These are phyloP conservation scores for Montipora sp. DNA, from an alignment of 64 coral and sea anemone species.

Conservation along the genomic window DNA sequence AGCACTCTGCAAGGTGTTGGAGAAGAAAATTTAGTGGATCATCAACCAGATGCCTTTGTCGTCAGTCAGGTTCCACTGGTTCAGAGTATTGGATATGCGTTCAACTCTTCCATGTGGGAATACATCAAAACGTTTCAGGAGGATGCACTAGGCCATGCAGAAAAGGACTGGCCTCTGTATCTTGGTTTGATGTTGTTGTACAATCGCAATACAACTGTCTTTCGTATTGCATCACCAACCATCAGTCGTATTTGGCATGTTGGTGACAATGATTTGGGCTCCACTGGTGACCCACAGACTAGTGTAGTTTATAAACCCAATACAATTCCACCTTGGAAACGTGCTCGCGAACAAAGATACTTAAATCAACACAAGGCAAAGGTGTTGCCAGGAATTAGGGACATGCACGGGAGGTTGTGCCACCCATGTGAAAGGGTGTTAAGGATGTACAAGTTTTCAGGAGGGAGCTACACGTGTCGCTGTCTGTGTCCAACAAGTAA, in stretches of 20 bases:
- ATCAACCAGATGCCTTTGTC: constrained; percentile 86
- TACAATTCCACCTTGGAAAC: constrained; percentile 82
- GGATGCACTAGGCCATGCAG: constrained; percentile 74
- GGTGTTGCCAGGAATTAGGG: constrained; percentile 78
- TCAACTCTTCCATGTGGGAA: constrained; percentile 83
- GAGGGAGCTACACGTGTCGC: constrained; percentile 66
- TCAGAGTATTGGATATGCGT: constrained; percentile 89
- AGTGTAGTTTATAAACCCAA: constrained; percentile 16
- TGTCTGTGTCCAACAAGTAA: constrained; percentile 89
- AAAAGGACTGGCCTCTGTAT: constrained; percentile 81
- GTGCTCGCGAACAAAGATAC: constrained; percentile 70
- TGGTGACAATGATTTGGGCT: constrained; percentile 60
- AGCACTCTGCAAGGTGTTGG: constrained; percentile 85
- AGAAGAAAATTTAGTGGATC: constrained; percentile 71
- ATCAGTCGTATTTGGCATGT: constrained; percentile 96
- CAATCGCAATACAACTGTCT: constrained; percentile 85
- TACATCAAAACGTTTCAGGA: constrained; percentile 86
- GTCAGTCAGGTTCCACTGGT: constrained; percentile 83
- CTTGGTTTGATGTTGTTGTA: constrained; percentile 85
- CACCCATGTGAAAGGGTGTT: constrained; percentile 89
- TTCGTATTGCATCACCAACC: constrained; percentile 79
- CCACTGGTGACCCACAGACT: constrained; percentile 30
- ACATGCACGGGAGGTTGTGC: constrained; percentile 87
- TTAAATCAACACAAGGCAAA: constrained; percentile 83
- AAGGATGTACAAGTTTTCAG: constrained; percentile 68